These are phyloP conservation scores for Arion vulgaris DNA, from an alignment of 1,140 invertebrate genomes.

Conservation along the genomic window DNA sequence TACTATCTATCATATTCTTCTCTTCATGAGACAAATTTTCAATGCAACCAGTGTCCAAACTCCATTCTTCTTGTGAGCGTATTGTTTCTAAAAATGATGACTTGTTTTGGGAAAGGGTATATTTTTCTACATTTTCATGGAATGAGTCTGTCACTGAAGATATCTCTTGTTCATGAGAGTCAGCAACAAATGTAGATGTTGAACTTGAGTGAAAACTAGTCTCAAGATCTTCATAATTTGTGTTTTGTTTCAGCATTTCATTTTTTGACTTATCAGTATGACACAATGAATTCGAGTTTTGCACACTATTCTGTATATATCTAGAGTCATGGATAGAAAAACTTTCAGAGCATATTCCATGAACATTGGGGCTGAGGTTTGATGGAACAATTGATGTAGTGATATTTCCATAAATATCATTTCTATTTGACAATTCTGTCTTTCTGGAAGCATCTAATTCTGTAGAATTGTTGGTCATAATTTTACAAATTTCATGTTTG, in stretches of 20 bases:
- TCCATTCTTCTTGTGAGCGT: too few relatives aligned
- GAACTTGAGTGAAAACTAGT: neutral
- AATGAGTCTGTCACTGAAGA: neutral
- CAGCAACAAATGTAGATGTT: neutral
- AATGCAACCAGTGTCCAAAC: neutral
- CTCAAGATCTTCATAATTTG: neutral
- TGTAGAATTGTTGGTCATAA: neutral
- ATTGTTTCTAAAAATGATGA: neutral
- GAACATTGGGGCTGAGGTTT: neutral
- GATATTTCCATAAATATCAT: neutral
- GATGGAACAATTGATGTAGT: neutral
- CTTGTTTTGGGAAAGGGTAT: neutral
- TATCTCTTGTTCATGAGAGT: neutral
- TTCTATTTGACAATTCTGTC: neutral
- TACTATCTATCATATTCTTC: too few relatives aligned
- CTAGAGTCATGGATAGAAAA: slow-evolving; percentile 2
- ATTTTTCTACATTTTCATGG: neutral
- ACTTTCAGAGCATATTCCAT: neutral
- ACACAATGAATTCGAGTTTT: neutral
- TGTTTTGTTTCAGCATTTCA: neutral
- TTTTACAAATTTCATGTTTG: neutral
- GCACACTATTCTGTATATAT: neutral
- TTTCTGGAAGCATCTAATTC: neutral
- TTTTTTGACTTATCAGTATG: neutral
- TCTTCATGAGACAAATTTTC: neutral